Evolutionary conservation across 2,888 invertebrate genomes (phyloP).

Genomic region (Callosobruchus maculatus): DNA sequence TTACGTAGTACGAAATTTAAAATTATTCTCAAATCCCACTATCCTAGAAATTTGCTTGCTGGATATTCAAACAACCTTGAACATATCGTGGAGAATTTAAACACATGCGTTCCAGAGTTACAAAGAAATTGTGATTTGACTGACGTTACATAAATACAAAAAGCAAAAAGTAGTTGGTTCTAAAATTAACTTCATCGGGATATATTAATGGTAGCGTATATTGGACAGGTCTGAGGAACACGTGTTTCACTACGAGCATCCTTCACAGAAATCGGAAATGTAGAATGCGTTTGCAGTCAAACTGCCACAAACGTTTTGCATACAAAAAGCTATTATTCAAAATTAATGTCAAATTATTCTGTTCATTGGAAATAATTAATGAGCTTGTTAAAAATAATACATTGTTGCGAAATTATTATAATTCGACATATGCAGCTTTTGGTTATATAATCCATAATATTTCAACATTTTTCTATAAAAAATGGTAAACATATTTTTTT

Average conservation of each 20-base stretch:
- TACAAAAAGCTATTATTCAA: not conserved
- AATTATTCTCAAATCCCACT: not conserved
- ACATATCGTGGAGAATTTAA: not conserved
- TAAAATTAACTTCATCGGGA: not conserved
- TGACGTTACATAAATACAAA: not conserved
- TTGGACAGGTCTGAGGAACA: not conserved
- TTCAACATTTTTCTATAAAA: too few species aligned
- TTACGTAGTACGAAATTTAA: too few species aligned
- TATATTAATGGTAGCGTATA: not conserved
- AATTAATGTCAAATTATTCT: not conserved
- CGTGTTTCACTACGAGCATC: not conserved
- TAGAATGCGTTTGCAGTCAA: not conserved
- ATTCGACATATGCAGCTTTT: too few species aligned
- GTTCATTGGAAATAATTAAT: not conserved
- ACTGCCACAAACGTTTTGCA: not conserved
- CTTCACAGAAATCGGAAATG: not conserved
- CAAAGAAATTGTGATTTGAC: not conserved
- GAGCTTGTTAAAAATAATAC: not conserved
- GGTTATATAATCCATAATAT: too few species aligned
- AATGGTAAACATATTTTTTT: too few species aligned
- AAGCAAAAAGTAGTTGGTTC: not conserved
- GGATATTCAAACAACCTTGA: not conserved
- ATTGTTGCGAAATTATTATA: not conserved
- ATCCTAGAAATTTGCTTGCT: not conserved
- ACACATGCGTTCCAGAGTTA: not conserved